Evolutionary conservation across 1,140 invertebrate genomes (phyloP).

Genomic region (Musca vetustissima): DNA sequence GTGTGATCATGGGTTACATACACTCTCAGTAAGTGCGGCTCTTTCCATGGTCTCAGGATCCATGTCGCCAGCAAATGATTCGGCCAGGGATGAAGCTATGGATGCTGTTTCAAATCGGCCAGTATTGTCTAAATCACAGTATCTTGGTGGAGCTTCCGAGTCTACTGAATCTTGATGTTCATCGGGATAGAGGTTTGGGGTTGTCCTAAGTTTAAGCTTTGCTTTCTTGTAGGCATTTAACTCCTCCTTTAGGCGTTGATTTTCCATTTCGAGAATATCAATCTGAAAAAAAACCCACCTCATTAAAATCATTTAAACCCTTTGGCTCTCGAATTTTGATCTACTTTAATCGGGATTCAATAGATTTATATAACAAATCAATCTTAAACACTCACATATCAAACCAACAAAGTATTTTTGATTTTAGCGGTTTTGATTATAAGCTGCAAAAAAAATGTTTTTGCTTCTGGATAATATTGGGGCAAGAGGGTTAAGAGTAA

Average conservation of each 20-base stretch:
- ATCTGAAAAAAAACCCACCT: constrained; percentile 35
- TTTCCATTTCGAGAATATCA: constrained; percentile 49
- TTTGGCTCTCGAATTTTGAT: too few species aligned
- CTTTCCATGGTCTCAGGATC: constrained; percentile 41
- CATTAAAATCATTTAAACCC: too few species aligned
- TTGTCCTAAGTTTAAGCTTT: background rate
- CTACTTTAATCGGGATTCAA: too few species aligned
- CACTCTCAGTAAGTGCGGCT: constrained; percentile 41
- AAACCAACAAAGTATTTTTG: too few species aligned
- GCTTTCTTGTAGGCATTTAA: constrained; percentile 33
- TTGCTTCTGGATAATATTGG: too few species aligned
- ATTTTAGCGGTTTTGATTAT: too few species aligned
- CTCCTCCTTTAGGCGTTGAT: constrained; percentile 41
- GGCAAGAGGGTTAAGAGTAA: too few species aligned
- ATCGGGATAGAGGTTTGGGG: constrained; percentile 18
- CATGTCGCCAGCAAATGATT: constrained; percentile 22
- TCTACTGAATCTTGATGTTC: constrained; percentile 28
- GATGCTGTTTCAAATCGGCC: background rate
- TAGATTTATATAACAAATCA: too few species aligned
- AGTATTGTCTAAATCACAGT: background rate
- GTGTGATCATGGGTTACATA: constrained; percentile 28
- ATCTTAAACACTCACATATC: too few species aligned
- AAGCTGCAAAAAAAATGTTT: too few species aligned
- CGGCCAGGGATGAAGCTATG: constrained; percentile 1
- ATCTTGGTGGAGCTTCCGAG: background rate